Evolutionary conservation across 2,888 invertebrate species (phyloP).

Genomic region (Macrostomum cliftonense): DNA sequence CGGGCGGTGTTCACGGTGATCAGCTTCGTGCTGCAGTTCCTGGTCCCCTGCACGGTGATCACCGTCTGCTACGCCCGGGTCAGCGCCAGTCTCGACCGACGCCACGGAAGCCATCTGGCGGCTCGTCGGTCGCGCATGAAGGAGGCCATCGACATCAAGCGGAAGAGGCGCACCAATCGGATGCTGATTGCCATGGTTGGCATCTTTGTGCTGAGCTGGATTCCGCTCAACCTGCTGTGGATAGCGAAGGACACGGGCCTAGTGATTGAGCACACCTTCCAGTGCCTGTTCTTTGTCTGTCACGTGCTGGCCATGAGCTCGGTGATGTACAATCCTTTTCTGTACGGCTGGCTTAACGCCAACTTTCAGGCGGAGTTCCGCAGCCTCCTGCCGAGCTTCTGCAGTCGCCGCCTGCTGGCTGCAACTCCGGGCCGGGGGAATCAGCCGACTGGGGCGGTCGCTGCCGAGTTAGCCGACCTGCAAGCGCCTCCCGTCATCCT

Average conservation of each 20-base stretch:
- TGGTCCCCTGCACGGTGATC: constrained; percentile 77
- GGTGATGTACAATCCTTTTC: constrained; percentile 76
- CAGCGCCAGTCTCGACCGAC: constrained; percentile 38
- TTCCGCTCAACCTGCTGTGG: constrained; percentile 60
- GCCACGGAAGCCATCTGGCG: too few relatives aligned
- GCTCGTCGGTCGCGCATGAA: too few relatives aligned
- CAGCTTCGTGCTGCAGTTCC: constrained; percentile 74
- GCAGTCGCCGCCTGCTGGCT: too few relatives aligned
- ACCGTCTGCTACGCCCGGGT: constrained; percentile 82
- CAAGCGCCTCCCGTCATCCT: too few relatives aligned
- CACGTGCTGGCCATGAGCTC: constrained; percentile 80
- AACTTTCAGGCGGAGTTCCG: constrained; percentile 69
- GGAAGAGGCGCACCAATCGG: constrained; percentile 73
- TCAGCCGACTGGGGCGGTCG: too few relatives aligned
- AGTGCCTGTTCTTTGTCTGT: constrained; percentile 66
- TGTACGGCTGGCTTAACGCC: constrained; percentile 86
- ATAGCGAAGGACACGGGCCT: constrained; percentile 42
- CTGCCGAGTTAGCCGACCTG: too few relatives aligned
- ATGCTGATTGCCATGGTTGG: constrained; percentile 93
- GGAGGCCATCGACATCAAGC: constrained; percentile 68
- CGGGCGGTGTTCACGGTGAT: constrained; percentile 60
- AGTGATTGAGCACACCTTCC: constrained; percentile 41
- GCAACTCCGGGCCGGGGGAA: too few relatives aligned
- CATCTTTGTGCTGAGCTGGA: constrained; percentile 81
- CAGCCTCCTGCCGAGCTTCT: too few relatives aligned